Evolutionary conservation across 2,113 vertebrate species (phyloP).

Genomic region (Egretta garzetta): DNA sequence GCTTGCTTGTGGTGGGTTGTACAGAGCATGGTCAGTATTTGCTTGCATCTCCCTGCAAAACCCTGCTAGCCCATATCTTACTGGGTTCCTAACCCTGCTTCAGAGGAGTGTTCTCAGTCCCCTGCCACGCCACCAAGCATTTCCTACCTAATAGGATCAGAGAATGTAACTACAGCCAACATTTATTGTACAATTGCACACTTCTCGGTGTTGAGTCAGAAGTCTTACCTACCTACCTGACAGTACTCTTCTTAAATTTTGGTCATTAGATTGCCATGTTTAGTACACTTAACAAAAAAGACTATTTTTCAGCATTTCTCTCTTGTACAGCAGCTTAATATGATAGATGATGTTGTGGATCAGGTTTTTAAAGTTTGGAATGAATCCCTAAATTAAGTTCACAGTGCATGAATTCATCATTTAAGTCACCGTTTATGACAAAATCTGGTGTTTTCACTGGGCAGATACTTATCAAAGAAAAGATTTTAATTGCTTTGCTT

Average conservation of each 20-base stretch:
- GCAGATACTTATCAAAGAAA: not conserved
- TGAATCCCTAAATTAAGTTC: not conserved
- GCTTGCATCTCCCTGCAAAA: not conserved
- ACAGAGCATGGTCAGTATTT: not conserved
- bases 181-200: not conserved
- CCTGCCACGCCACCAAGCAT: not conserved
- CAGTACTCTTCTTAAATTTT: not conserved
- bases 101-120: not conserved
- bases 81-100: not conserved
- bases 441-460: not conserved
- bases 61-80: not conserved
- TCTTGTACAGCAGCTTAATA: not conserved
- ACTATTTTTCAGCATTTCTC: not conserved
- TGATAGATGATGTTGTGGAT: not conserved
- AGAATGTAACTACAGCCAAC: not conserved
- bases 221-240: not conserved
- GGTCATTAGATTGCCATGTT: not conserved
- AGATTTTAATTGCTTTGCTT: not conserved
- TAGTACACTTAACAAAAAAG: not conserved
- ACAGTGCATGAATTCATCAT: not conserved
- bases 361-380: not conserved
- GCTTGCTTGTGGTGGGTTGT: not conserved
- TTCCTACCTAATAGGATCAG: not conserved
- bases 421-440: not conserved
- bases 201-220: not conserved